Conservation (phyloP, 2,888 invertebrate genomes). For the Pyrocoelia pectoralis region DNA sequence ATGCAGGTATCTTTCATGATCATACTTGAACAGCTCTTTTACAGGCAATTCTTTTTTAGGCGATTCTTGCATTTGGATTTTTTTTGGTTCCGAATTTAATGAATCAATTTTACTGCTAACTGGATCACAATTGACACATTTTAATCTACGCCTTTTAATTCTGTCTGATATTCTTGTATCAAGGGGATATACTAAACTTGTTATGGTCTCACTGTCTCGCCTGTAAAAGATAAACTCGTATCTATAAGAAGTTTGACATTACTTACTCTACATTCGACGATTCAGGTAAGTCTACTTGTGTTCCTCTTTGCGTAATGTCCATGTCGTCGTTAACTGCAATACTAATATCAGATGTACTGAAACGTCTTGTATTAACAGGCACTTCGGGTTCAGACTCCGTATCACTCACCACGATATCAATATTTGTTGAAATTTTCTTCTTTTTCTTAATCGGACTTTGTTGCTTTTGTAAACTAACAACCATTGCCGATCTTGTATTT, state of each 20-base stretch:
- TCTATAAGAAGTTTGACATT: no score
- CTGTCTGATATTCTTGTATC: constrained; percentile 53
- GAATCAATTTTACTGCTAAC: background rate
- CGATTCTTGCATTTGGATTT: no score
- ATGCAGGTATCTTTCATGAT: background rate
- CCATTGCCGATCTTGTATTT: constrained; percentile 58
- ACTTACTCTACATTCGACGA: background rate
- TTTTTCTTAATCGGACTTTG: constrained; percentile 36
- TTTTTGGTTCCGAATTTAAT: background rate
- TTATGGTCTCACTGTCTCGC: background rate
- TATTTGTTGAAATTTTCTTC: constrained; percentile 31
- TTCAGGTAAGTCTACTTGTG: background rate
- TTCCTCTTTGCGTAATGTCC: background rate
- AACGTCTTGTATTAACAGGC: background rate
- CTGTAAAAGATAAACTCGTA: background rate
- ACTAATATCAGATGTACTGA: background rate
- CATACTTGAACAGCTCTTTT: background rate
- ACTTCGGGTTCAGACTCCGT: constrained; percentile 21
- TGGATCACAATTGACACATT: background rate
- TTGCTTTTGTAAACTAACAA: constrained; percentile 49
- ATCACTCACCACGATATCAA: constrained; percentile 13
- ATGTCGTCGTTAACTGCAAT: background rate
- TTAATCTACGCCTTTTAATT: constrained; percentile 47
- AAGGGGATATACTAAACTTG: constrained; percentile 27
- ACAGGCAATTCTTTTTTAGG: background rate